Evolutionary conservation across 2,113 vertebrate species (phyloP).

Genomic region (Zingel zingel): DNA sequence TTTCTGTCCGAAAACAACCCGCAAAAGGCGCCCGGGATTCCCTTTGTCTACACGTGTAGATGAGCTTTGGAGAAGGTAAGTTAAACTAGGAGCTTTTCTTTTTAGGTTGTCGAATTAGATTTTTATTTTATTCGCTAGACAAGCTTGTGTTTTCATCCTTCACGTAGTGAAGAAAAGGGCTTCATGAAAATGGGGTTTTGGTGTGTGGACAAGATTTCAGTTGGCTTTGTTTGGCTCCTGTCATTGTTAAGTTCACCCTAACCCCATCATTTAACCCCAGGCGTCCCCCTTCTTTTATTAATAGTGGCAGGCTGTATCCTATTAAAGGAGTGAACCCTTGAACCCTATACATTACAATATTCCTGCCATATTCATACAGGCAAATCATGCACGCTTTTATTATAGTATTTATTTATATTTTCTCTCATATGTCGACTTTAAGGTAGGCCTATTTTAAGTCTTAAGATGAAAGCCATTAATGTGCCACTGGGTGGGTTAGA

Average conservation of each 20-base stretch:
- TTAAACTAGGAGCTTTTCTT: conserved; percentile 37
- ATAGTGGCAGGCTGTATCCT: neutral
- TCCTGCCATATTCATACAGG: neutral
- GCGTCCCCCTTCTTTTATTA: neutral
- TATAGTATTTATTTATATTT: no score
- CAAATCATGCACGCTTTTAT: neutral
- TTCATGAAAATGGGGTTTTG: neutral
- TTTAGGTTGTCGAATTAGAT: neutral
- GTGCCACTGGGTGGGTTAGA: neutral
- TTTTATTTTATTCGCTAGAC: neutral
- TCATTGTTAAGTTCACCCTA: conserved; percentile 29
- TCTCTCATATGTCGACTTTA: neutral
- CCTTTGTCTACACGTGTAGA: conserved; percentile 80
- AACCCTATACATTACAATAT: neutral
- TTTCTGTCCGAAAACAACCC: conserved; percentile 12
- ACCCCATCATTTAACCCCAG: neutral
- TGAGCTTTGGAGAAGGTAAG: conserved; percentile 63
- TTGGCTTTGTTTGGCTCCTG: conserved; percentile 24
- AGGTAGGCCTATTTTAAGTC: neutral
- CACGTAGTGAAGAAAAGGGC: neutral
- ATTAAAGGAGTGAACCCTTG: neutral
- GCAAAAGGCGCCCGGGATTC: conserved; percentile 64
- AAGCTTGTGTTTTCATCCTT: neutral
- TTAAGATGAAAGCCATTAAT: neutral
- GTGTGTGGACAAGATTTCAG: neutral